phyloP scores from a whole-genome alignment of 1,140 invertebrate genomes.

The Euschistus heros region DNA sequence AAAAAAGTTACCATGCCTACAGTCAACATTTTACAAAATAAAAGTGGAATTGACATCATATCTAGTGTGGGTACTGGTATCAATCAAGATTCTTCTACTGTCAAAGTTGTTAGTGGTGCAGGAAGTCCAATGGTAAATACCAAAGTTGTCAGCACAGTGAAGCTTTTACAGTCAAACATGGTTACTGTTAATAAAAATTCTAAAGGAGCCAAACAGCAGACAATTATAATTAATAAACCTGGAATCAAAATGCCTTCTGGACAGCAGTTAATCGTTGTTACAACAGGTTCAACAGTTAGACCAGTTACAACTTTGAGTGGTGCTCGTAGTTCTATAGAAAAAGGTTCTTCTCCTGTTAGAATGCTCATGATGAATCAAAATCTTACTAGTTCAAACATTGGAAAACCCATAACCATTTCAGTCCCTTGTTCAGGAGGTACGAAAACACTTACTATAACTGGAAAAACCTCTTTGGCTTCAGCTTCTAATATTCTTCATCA shows the following conservation, averaged over 20 bases:
- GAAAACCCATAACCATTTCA: conserved; percentile 59
- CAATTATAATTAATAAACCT: conserved; percentile 53
- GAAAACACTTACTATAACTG: conserved; percentile 32
- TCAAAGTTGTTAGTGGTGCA: conserved; percentile 60
- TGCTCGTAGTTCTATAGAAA: not conserved
- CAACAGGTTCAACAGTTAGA: conserved; percentile 50
- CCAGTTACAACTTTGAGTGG: conserved; percentile 51
- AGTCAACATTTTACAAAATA: conserved; percentile 46
- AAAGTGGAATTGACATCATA: conserved; percentile 37
- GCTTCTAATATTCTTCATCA: conserved; percentile 27
- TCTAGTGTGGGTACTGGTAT: conserved; percentile 34
- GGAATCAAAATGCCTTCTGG: conserved; percentile 43
- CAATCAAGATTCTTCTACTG: conserved; percentile 62
- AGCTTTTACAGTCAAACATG: conserved; percentile 50
- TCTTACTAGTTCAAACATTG: conserved; percentile 30
- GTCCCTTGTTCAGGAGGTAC: conserved; percentile 43
- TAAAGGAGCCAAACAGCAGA: conserved; percentile 47
- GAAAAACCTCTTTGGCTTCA: conserved; percentile 27
- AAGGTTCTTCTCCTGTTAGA: conserved; percentile 20
- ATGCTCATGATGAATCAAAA: conserved; percentile 31
- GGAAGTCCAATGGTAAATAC: conserved; percentile 30
- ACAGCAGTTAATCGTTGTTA: conserved; percentile 61
- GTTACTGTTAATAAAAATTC: conserved; percentile 55
- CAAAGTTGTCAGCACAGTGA: conserved; percentile 45
- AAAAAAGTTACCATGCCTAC: conserved; percentile 68